Evolutionary conservation across 1,140 invertebrate species (phyloP).

Genomic region (Orchestia grillus): DNA sequence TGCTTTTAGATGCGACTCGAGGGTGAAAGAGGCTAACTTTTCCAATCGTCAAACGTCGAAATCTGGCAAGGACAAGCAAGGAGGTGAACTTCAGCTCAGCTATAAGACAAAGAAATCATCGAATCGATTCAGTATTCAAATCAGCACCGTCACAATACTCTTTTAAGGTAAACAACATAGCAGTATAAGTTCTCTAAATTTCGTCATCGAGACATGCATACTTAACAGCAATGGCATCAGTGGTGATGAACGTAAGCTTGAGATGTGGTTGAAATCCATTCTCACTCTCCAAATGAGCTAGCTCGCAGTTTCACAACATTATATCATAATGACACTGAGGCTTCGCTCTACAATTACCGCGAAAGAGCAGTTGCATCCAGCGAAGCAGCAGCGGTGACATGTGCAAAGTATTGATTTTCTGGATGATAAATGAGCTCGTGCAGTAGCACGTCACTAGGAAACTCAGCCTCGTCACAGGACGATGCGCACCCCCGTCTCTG

Average conservation of each 20-base stretch:
- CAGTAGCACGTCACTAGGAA: not conserved
- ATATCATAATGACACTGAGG: not conserved
- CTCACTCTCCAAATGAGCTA: not conserved
- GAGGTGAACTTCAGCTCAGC: too few relatives aligned
- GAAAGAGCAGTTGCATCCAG: not conserved
- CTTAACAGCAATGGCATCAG: too few relatives aligned
- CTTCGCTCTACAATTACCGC: not conserved
- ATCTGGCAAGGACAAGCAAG: not conserved
- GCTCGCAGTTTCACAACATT: not conserved
- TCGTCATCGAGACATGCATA: too few relatives aligned
- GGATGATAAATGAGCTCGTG: constrained; percentile 30
- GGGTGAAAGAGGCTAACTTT: not conserved
- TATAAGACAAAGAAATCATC: not conserved
- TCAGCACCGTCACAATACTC: not conserved
- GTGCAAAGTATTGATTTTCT: constrained; percentile 46
- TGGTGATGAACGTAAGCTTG: too few relatives aligned
- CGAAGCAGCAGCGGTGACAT: not conserved
- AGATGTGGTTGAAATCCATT: not conserved
- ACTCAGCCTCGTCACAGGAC: not conserved
- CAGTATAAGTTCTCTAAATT: too few relatives aligned
- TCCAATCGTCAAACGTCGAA: not conserved
- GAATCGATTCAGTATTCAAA: not conserved
- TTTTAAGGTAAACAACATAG: too few relatives aligned
- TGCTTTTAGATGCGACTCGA: not conserved
- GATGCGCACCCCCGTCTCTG: not conserved